phyloP scores from a whole-genome alignment of 2,797 vertebrate species.

The Prionace glauca region DNA sequence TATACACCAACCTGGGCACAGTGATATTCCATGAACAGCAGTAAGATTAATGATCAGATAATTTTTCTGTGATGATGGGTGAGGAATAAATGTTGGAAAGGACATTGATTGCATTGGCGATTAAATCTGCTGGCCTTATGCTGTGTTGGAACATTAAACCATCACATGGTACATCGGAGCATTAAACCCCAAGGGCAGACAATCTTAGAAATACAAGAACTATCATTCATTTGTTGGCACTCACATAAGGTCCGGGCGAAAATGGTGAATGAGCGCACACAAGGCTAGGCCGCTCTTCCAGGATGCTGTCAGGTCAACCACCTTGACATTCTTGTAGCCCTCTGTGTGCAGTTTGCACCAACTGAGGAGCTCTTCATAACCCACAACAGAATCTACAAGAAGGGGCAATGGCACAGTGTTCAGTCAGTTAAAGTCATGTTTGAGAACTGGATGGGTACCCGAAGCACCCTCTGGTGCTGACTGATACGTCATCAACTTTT shows the following conservation, averaged over 20 bases:
- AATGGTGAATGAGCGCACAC: constrained; percentile 76
- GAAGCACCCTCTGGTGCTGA: background rate
- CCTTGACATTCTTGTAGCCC: constrained; percentile 60
- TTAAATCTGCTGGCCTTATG: background rate
- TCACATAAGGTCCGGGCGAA: constrained; percentile 79
- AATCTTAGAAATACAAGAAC: background rate
- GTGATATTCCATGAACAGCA: background rate
- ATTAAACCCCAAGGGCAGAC: background rate
- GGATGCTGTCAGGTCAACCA: constrained; percentile 71
- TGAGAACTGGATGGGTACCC: background rate
- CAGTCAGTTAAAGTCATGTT: background rate
- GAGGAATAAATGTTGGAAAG: background rate
- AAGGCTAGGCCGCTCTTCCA: constrained; percentile 81
- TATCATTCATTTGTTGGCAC: constrained; percentile 43
- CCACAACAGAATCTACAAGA: constrained; percentile 12
- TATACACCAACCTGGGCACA: background rate
- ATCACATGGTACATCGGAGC: background rate
- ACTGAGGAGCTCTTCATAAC: constrained; percentile 57
- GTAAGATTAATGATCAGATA: background rate
- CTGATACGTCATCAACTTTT: background rate
- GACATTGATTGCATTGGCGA: background rate
- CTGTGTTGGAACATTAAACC: background rate
- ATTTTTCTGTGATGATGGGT: background rate
- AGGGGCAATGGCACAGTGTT: background rate
- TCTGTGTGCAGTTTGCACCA: constrained; percentile 81